Evolutionary conservation across 2,888 invertebrate genomes (phyloP).

Genomic region (Xylota segnis): DNA sequence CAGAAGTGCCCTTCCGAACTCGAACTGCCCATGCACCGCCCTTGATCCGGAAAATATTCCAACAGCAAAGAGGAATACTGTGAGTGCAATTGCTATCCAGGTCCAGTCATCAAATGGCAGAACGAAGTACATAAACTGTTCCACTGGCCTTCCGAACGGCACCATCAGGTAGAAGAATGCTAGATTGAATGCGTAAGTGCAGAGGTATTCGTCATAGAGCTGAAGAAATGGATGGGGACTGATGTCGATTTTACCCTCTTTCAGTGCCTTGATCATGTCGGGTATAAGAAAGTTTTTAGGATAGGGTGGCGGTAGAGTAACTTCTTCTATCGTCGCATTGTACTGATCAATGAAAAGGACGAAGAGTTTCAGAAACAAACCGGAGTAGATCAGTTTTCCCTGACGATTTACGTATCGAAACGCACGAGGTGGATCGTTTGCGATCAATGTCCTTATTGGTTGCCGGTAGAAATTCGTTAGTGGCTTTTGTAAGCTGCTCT

Average conservation of each 20-base stretch:
- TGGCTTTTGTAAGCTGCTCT: constrained; percentile 33
- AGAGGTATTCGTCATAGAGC: constrained; percentile 40
- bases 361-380: constrained; percentile 43
- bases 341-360: constrained; percentile 38
- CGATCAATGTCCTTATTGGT: constrained; percentile 48
- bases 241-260: constrained; percentile 41
- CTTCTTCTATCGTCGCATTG: constrained; percentile 60
- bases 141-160: constrained; percentile 68
- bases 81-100: constrained; percentile 46
- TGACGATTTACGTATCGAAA: constrained; percentile 47
- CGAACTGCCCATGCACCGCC: constrained; percentile 6
- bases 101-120: constrained; percentile 65
- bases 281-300: constrained; percentile 6
- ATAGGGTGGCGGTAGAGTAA: constrained; percentile 51
- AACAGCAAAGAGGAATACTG: constrained; percentile 9
- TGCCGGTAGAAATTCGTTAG: constrained; percentile 37
- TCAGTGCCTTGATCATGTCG: constrained; percentile 37
- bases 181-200: constrained; percentile 19
- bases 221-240: constrained; percentile 26
- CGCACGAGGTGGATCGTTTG: constrained; percentile 50
- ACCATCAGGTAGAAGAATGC: constrained; percentile 53
- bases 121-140: constrained; percentile 76
- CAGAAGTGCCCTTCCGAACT: constrained; percentile 51
- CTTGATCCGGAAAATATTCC: constrained; percentile 23
- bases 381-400: constrained; percentile 41